These are phyloP conservation scores for Chroicocephalus ridibundus DNA, from an alignment of 2,113 vertebrate species.

Conservation along the genomic window DNA sequence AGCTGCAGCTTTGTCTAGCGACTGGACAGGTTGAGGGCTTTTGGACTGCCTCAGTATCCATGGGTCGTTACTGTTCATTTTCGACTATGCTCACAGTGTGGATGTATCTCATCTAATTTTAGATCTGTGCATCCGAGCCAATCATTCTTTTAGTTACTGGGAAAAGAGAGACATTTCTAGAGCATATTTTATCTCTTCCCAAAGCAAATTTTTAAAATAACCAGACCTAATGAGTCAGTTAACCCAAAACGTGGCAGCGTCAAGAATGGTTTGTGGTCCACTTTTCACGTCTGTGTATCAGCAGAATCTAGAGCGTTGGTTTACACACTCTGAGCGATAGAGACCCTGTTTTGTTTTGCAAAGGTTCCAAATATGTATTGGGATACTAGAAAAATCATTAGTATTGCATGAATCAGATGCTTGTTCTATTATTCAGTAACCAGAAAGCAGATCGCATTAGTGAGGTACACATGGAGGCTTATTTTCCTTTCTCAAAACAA, in stretches of 20 bases:
- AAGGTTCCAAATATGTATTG: neutral
- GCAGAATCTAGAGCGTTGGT: neutral
- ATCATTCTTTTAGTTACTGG: neutral
- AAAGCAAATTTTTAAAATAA: neutral
- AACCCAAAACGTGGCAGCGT: neutral
- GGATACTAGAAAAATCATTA: neutral
- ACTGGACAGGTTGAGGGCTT: neutral
- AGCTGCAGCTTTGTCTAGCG: neutral
- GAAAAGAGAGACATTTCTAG: neutral
- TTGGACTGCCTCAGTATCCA: neutral
- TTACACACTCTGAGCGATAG: neutral
- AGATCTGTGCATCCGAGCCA: neutral
- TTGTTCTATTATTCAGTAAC: constrained; percentile 38
- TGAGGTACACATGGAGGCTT: neutral
- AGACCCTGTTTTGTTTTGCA: neutral
- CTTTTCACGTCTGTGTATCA: neutral
- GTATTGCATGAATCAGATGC: neutral
- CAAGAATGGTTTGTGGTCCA: neutral
- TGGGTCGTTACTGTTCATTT: neutral
- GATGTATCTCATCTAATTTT: neutral
- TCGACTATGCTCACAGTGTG: neutral
- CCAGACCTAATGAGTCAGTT: neutral
- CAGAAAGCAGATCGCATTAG: constrained; percentile 19
- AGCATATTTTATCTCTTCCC: neutral
- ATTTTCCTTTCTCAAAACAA: neutral